phyloP scores from a whole-genome alignment of 2,113 vertebrate species.

The Lepus europaeus region DNA sequence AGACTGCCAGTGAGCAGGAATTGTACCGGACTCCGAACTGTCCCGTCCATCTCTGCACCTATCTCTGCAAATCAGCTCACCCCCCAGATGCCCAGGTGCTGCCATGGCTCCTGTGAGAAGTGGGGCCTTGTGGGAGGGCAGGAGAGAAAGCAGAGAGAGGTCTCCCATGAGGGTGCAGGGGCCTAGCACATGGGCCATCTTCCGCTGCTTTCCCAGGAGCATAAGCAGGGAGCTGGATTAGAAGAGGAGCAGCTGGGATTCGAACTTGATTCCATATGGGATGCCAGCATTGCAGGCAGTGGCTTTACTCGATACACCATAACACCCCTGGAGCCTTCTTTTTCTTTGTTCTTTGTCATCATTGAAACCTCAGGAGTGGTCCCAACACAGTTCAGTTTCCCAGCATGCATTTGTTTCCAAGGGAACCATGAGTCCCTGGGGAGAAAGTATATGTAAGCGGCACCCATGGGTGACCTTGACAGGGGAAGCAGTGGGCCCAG shows the following conservation, averaged over 20 bases:
- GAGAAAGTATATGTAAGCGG: not conserved
- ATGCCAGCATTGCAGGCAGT: no score
- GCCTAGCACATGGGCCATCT: no score
- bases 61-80: no score
- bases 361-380: no score
- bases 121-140: not conserved
- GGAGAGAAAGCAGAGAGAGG: no score
- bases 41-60: not conserved
- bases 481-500: not conserved
- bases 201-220: no score
- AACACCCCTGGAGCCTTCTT: no score
- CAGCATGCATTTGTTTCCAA: not conserved
- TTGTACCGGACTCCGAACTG: accelerated
- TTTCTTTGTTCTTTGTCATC: not conserved
- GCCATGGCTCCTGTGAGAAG: not conserved
- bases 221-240: no score
- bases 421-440: not conserved
- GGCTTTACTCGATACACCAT: no score
- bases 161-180: no score
- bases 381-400: not conserved
- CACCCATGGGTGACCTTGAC: accelerated
- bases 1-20: not conserved
- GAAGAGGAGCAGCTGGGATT: no score
- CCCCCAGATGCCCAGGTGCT: not conserved
- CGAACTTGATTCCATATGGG: no score